Percentiles rank a stretch among this genome's conserved stretches.
These are phyloP conservation scores for Trichoplusia ni DNA, from an alignment of 1,140 invertebrate species.

Conservation along the genomic window DNA sequence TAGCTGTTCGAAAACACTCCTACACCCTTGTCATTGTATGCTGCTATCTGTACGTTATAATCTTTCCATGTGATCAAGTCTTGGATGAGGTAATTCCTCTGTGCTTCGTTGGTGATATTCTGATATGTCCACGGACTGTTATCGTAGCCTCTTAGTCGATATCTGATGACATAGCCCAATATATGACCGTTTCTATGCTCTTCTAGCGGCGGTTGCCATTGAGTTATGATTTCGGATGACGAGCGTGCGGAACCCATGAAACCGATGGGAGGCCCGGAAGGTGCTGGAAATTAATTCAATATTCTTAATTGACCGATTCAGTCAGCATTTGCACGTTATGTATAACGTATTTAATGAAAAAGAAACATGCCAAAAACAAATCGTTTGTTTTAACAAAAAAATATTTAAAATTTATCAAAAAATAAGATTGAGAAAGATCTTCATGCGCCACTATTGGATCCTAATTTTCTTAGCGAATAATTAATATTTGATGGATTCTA, in stretches of 20 bases:
- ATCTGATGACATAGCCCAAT: slow-evolving; percentile 95
- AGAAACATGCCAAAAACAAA: too few relatives aligned
- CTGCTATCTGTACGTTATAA: slow-evolving; percentile 98
- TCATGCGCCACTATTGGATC: too few relatives aligned
- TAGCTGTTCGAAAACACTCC: slow-evolving; percentile 96
- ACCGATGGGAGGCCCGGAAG: slow-evolving; percentile 93
- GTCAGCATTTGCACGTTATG: too few relatives aligned
- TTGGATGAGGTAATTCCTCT: slow-evolving; percentile 95
- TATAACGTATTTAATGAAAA: too few relatives aligned
- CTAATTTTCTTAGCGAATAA: too few relatives aligned
- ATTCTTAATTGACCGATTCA: too few relatives aligned
- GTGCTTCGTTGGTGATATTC: slow-evolving; percentile 96
- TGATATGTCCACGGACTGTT: slow-evolving; percentile 93
- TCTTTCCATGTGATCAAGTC: slow-evolving; percentile 99
- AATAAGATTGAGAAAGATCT: too few relatives aligned
- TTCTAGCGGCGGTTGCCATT: slow-evolving; percentile 97
- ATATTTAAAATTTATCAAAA: too few relatives aligned
- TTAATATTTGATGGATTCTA: too few relatives aligned
- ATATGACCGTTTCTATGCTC: slow-evolving; percentile 97
- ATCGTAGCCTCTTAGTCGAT: slow-evolving; percentile 94
- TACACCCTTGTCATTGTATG: slow-evolving; percentile 98
- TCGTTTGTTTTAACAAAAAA: too few relatives aligned
- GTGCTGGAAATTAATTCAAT: slow-evolving; percentile 89
- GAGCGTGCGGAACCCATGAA: slow-evolving; percentile 96
- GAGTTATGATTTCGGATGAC: slow-evolving; percentile 96